Base-by-base conservation (phyloP, 2,113 vertebrate genomes). In the Grammomys surdaster region DNA sequence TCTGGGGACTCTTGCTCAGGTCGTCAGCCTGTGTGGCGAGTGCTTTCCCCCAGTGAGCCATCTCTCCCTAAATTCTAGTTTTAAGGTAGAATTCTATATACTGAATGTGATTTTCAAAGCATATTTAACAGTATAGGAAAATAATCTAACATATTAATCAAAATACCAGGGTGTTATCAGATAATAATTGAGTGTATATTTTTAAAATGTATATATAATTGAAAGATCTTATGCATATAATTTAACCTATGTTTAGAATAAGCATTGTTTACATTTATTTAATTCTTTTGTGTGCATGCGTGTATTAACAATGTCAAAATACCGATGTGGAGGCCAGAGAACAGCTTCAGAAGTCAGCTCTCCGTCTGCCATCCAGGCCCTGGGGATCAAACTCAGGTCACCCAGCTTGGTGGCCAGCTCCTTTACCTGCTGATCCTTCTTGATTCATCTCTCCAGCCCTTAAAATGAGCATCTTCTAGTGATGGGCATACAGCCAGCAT, bases 51-150 rank as follows among this genome's bases (percentile, higher is more conserved):
- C 60, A 46, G 40, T 33, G 4, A 65, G 58, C 7, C 14, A 19
- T 65, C 26, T 31, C 28, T 20, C 40, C 60, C 58, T 31, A 46
- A 65, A 33, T 46, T 93, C 82, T 46, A 5, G 26, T 93, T 75
- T 84, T 73, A 75, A 43, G 46, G 26, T 36, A 58, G 60, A 91
- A 77, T 76, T 87, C 93, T 76, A 70, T 84, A 31, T 67, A 43
- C 82, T 81, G 91, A 94, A 91, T 78, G 73, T 28, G 17, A 51
- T 81, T 93, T 81, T 81, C 28, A 22, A 87, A 94, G 33, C 31
- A 63, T 86, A 60, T 48, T 89, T 80, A 69, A 51, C 20, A 89
- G 17, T 63, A 2, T 87, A 19, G 36, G 54, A 13, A 75, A 82
- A 90, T n/a, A 48, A 48, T 93, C 6, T 78, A 90, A 46, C 6